phyloP scores from a whole-genome alignment of 1,140 invertebrate species.

The Cecropterus lyciades region DNA sequence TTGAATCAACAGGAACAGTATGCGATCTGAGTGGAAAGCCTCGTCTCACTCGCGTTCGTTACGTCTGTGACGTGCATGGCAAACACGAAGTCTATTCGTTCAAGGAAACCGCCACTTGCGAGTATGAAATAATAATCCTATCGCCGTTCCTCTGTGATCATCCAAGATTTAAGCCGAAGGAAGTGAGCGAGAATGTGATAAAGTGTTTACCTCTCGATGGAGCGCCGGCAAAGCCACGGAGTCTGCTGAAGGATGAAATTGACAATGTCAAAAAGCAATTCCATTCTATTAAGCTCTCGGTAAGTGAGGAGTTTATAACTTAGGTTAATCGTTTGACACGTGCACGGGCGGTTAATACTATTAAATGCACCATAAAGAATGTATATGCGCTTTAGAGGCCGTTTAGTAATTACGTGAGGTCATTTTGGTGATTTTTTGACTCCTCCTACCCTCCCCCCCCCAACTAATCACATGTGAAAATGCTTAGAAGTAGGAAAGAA shows the following conservation, averaged over 20 bases:
- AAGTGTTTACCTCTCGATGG: slow-evolving; percentile 90
- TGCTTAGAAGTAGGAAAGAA: no score
- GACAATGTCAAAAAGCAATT: slow-evolving; percentile 85
- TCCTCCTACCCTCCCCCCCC: no score
- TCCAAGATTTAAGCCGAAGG: slow-evolving; percentile 94
- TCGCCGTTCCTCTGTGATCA: slow-evolving; percentile 94
- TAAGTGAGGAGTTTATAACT: slow-evolving; percentile 20
- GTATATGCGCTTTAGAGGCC: no score
- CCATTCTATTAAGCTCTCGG: slow-evolving; percentile 75
- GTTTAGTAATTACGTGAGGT: no score
- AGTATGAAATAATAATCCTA: slow-evolving; percentile 96
- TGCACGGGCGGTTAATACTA: no score
- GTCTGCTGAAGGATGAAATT: slow-evolving; percentile 88
- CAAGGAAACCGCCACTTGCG: slow-evolving; percentile 96
- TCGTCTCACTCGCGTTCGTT: slow-evolving; percentile 91
- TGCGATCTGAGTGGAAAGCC: slow-evolving; percentile 96
- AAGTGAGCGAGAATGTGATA: slow-evolving; percentile 92
- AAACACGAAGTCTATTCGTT: slow-evolving; percentile 96
- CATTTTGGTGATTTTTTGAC: no score
- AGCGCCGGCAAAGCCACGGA: slow-evolving; percentile 90
- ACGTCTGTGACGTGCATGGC: slow-evolving; percentile 93
- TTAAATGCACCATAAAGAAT: no score
- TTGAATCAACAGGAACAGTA: slow-evolving; percentile 86
- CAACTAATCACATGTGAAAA: no score
- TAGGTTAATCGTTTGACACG: no score